Evolutionary conservation across 1,140 invertebrate species (phyloP).

Genomic region (Maniola jurtina): DNA sequence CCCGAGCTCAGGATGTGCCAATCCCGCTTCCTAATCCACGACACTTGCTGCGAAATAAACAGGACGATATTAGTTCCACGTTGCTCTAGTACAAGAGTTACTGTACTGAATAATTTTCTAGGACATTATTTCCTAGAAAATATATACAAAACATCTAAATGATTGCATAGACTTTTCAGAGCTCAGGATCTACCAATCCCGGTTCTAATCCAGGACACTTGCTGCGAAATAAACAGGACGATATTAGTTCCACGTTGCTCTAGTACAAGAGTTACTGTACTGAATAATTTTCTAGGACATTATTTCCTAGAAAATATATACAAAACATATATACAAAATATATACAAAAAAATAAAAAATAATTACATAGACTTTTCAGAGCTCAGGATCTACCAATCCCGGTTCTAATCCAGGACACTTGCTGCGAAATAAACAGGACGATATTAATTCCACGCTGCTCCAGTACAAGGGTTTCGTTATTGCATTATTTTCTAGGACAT

Average conservation of each 20-base stretch:
- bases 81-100: neutral
- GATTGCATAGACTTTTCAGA: constrained; percentile 93
- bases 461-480: neutral
- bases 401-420: constrained; percentile 95
- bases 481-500: too few species aligned
- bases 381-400: constrained; percentile 95
- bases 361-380: constrained; percentile 93
- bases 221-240: constrained; percentile 59
- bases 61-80: constrained; percentile 11
- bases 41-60: constrained; percentile 84
- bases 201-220: constrained; percentile 95
- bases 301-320: too few species aligned
- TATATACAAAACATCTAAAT: too few species aligned
- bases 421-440: constrained; percentile 59
- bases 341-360: too few species aligned
- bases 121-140: too few species aligned
- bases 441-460: constrained; percentile 7
- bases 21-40: constrained; percentile 93
- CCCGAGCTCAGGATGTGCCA: constrained; percentile 96
- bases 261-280: neutral
- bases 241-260: constrained; percentile 9
- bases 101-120: too few species aligned
- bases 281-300: too few species aligned
- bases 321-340: too few species aligned
- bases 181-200: constrained; percentile 95